Percentiles rank a stretch among this genome's conserved stretches.
These are phyloP conservation scores for Trypoxylus dichotomus DNA, from an alignment of 1,140 invertebrate genomes.

Conservation along the genomic window DNA sequence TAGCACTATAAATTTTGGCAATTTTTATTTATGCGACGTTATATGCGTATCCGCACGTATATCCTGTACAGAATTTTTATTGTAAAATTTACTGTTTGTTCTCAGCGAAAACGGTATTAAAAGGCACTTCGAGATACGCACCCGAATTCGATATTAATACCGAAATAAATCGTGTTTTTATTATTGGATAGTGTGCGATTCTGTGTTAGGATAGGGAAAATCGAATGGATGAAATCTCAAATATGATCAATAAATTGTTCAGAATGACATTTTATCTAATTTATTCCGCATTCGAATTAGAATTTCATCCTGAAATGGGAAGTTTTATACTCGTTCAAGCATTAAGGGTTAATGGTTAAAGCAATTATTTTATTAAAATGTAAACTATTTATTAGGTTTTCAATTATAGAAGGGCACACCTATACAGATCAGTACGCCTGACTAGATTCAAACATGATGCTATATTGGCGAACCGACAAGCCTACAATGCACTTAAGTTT, in stretches of 20 bases:
- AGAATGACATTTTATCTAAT: neutral
- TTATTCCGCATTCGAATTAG: neutral
- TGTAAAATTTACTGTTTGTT: slow-evolving; percentile 1
- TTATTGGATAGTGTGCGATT: neutral
- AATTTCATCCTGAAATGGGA: no score
- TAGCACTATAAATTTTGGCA: neutral
- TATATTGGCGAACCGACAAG: no score
- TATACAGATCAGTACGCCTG: no score
- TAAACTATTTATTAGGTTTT: no score
- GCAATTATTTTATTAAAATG: no score
- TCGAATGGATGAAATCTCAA: neutral
- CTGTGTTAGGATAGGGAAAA: neutral
- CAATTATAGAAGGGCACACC: no score
- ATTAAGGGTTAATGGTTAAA: no score
- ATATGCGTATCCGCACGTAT: neutral
- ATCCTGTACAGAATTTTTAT: neutral
- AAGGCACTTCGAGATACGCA: neutral
- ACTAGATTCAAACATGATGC: no score
- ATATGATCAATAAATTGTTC: neutral
- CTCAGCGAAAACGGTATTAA: neutral
- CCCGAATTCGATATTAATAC: neutral
- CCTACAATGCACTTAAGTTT: no score
- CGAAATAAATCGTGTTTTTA: neutral
- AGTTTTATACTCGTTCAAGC: no score
- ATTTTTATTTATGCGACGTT: neutral